Evolutionary conservation across 2,888 invertebrate genomes (phyloP).

Genomic region (Silvanus unidentatus): DNA sequence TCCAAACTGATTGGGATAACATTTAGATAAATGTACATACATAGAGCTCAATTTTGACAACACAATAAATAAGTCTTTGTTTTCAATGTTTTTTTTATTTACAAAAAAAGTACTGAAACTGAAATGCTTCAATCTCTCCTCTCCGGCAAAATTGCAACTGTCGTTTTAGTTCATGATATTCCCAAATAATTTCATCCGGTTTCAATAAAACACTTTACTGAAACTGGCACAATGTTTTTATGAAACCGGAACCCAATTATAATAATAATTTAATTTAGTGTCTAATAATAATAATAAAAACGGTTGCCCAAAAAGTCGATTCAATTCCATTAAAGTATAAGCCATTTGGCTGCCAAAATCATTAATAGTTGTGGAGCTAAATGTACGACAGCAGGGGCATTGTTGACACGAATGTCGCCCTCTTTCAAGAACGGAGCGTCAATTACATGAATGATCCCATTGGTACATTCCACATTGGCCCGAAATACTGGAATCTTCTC

Average conservation of each 20-base stretch:
- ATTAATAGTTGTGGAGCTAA: conserved; percentile 43
- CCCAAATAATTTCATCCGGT: no score
- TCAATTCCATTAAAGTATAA: conserved; percentile 21
- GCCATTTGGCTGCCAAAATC: conserved; percentile 39
- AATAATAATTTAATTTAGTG: no score
- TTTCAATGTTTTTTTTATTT: conserved; percentile 5
- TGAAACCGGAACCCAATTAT: no score
- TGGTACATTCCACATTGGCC: conserved; percentile 91
- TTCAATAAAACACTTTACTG: no score
- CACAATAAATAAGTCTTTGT: conserved; percentile 1
- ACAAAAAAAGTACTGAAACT: conserved; percentile 14
- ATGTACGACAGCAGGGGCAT: conserved; percentile 24
- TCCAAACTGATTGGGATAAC: background rate
- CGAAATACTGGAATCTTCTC: conserved; percentile 78
- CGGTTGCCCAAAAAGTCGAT: no score
- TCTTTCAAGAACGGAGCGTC: conserved; percentile 80
- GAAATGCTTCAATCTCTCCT: conserved; percentile 31
- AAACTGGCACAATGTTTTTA: no score
- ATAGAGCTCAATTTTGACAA: background rate
- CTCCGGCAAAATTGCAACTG: no score
- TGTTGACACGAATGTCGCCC: conserved; percentile 71
- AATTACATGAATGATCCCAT: conserved; percentile 92
- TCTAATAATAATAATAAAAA: no score
- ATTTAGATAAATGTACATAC: background rate
- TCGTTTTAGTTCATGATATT: no score